Base-by-base conservation (phyloP, 2,797 vertebrate genomes). In the Poliocrania exsul region DNA sequence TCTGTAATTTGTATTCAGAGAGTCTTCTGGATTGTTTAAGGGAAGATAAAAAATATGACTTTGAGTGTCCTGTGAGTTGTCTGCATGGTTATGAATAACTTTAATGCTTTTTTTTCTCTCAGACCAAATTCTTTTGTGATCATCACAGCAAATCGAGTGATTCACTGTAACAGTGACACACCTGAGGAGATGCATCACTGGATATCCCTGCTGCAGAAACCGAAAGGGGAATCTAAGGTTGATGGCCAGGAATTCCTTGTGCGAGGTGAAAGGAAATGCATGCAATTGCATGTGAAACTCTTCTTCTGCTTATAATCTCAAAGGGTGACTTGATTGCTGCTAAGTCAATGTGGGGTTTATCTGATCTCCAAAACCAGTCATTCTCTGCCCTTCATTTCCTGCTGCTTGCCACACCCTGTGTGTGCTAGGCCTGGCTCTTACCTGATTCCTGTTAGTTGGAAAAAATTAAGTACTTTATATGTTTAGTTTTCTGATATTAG, bases 111-210 rank as follows among this genome's bases (percentile, higher is more conserved):
- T 84, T 79, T 53, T 35, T 16, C 53, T 54, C 66, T 35, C 96
- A 99, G 99, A 96, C 98, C 99, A 1, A 99, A 99, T 95, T 99
- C 99, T 2, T 99, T 99, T 33, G 99, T 99, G 95, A 99, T 99
- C 95, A 99, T 99, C 97, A 99, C 99, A 3, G 99, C 99, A 37
- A 99, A 99, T 94, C 98, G 99, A 1, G 98, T 99, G 64, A 98
- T 99, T 66, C 99, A 99, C 96, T 99, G 99, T 97, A 99, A 99
- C 83, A 99, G 99, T 0, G 99, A 99, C 97, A 99, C 99, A 2
- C 99, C 99, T 0, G 99, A 99, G 97, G 99, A 99, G 97, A 99
- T 99, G 99, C 99, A 99, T 88, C 99, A 99, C 97, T 99, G 99
- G 99, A 99, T 99, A 92, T 98, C 99, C 0, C 98, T 99, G 95